These are phyloP conservation scores for Cephalotes varians DNA, from an alignment of 2,888 invertebrate genomes.

Conservation along the genomic window DNA sequence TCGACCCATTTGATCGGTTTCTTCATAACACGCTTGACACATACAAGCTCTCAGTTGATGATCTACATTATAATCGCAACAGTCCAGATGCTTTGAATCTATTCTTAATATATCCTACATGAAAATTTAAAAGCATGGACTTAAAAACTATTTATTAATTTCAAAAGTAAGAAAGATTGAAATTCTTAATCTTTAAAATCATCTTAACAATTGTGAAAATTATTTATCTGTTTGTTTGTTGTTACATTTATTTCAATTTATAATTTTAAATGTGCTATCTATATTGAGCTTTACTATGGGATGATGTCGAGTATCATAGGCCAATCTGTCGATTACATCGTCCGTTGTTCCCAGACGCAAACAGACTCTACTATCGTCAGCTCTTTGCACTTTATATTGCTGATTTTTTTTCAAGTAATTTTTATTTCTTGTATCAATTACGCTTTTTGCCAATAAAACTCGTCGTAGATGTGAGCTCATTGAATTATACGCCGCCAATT, in stretches of 20 bases:
- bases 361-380: constrained; percentile 29
- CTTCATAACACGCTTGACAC: constrained; percentile 16
- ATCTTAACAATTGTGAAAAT: not conserved
- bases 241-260: not conserved
- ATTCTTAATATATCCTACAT: constrained; percentile 73
- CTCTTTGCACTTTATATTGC: constrained; percentile 45
- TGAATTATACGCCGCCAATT: constrained; percentile 81
- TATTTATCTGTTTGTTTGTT: not conserved
- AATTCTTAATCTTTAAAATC: not conserved
- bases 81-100: constrained; percentile 56
- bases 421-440: constrained; percentile 80
- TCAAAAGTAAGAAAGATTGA: not conserved
- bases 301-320: constrained; percentile 81
- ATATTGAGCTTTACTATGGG: constrained; percentile 76
- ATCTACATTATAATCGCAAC: constrained; percentile 25
- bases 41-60: not conserved
- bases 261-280: not conserved
- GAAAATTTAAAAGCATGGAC: not conserved
- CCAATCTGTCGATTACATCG: constrained; percentile 80
- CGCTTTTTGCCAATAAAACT: constrained; percentile 80
- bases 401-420: constrained; percentile 67
- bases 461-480: constrained; percentile 82
- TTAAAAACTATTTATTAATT: not conserved
- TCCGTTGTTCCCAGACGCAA: constrained; percentile 66
- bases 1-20: constrained; percentile 2